A percentile compares a stretch with the other conserved stretches of the same genome.
Conservation (phyloP, 2,888 invertebrate genomes). For the Leptinotarsa haldemani region DNA sequence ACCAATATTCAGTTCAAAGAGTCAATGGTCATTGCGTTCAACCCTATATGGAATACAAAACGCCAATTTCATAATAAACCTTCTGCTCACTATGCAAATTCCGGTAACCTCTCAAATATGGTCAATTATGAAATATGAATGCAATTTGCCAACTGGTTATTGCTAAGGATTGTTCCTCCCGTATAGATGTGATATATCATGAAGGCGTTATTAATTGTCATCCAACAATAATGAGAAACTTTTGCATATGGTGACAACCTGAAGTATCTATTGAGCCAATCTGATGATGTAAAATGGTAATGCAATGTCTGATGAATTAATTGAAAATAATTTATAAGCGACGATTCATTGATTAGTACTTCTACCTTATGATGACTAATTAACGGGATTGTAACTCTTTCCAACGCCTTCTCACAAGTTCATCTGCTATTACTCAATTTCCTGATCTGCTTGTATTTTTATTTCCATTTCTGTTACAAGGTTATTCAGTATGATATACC, state of each 20-base stretch:
- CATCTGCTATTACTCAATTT: too few relatives aligned
- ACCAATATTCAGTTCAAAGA: background rate
- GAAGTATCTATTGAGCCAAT: background rate
- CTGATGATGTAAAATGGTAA: background rate
- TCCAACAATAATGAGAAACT: conserved; percentile 12
- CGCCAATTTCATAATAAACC: conserved; percentile 3
- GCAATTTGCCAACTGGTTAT: conserved; percentile 7
- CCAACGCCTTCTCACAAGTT: background rate
- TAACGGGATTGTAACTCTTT: background rate
- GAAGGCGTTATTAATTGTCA: conserved; percentile 25
- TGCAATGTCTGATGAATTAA: background rate
- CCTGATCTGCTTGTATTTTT: too few relatives aligned
- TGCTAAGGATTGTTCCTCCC: conserved; percentile 2
- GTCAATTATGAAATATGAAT: conserved; percentile 29
- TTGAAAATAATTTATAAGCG: background rate
- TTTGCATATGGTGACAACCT: conserved; percentile 1
- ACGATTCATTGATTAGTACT: conserved; percentile 1
- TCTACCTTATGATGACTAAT: conserved; percentile 12
- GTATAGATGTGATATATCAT: background rate
- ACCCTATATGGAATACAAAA: background rate
- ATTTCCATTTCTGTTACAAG: too few relatives aligned
- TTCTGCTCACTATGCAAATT: conserved; percentile 4
- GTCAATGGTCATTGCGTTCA: background rate
- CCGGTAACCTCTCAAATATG: conserved; percentile 7
- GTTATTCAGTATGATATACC: too few relatives aligned